Evolutionary conservation across 2,113 vertebrate genomes (phyloP), one percentile per base, ranked within the genome.

Genomic region (Psephotus haematonotus): DNA sequence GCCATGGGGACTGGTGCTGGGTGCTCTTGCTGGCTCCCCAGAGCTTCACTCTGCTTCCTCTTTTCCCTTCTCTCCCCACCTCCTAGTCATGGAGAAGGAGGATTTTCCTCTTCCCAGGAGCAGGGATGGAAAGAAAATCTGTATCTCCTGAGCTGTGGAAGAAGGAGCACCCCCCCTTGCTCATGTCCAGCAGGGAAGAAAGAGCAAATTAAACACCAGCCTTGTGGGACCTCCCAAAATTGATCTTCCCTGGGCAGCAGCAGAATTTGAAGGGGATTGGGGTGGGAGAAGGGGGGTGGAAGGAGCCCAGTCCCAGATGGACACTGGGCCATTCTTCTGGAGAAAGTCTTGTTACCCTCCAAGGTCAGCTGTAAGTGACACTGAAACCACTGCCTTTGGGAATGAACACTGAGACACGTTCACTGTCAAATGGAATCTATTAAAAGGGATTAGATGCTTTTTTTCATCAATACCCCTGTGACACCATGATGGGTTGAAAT

Each of bases 391-490:
- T 1, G 93, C 96, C 96, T 92, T 96, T 93, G 96, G 95, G 93
- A 95, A 95, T 11, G 79, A 92, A 64, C 84, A 35, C 3, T 6
- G 82, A 89, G 97, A 97, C 97, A 96, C 94, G 86, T 95, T 96
- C 6, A 15, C 96, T 97, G 97, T 97, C 97, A 97, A 97, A 96
- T 96, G 97, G 97, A 96, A 97, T 94, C 97, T 96, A 97, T 97
- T 97, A 97, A 91, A 90, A 88, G 81, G 97, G 94, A 97, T 97
- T 97, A 96, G 96, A 96, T 5, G 88, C 94, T 83, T 95, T 97
- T 86, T 95, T 96, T 86, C 96, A 77, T 96, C 96, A 95, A 88
- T 96, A 92, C 80, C 95, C 95, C 85, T 3, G 93, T 97, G 97
- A 97, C 97, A 97, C 88, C 28, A 15, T 96, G 96, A 97, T 97